Base-by-base conservation (phyloP, 2,888 invertebrate species). In the Matsumyia berberina region DNA sequence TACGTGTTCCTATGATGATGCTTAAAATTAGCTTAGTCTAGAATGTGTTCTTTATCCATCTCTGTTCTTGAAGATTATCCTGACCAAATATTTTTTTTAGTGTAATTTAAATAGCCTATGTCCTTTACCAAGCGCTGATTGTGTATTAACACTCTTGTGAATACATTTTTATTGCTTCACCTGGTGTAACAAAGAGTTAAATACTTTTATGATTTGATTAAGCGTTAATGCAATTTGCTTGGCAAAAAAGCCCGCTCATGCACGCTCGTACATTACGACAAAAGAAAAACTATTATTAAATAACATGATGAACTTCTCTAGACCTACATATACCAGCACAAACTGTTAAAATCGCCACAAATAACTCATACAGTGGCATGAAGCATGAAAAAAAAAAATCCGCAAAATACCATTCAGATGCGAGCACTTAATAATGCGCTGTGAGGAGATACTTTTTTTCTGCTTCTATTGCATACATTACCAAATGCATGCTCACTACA, bases 251-350 rank as follows among this genome's bases (percentile, higher is more conserved):
- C 44, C 17, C 29, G 31, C 24, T 29, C 15, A 9, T 24, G 33
- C 19, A 37, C 31, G 3, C 0, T 15, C 29, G 1, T 58, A 33
- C 35, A 7, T 42, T 58, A 24, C 19, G 42, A 51, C 60, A 62
- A 64, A 46, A 46, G 37, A n/a, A 77, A 58, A 57, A 31, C 46
- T 58, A 62, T 35, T 55, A 60, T 69, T 57, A 42, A 81, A 55
- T 51, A 77, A 51, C 57, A 42, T 62, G 49, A 35, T 62, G 31
- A 51, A 58, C 64, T 44, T 12, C 44, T 57, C 12, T 58, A 69
- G 77, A 70, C 81, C 77, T 83, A 67, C 83, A 83, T 79, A 57
- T 64, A 79, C 83, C 15, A 37, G 0, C 19, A 19, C 44, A 66
- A 31, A 37, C 1, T 5, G 6, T 12, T 9, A 33, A 29, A 62